phyloP scores from a whole-genome alignment of 2,888 invertebrate species.

The Oligia strigilis region DNA sequence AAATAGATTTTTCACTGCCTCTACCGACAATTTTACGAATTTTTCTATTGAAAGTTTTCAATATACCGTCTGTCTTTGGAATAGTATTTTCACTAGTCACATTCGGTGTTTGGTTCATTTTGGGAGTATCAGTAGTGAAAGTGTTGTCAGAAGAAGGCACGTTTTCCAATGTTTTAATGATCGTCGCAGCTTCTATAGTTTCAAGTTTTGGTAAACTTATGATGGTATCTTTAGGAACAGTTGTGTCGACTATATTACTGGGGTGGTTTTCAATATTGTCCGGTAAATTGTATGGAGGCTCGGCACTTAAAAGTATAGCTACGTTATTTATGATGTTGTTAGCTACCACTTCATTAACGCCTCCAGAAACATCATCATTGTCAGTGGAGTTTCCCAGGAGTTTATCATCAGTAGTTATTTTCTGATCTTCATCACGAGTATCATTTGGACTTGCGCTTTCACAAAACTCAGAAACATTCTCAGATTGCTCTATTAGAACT shows the following conservation, averaged over 20 bases:
- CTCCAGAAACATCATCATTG: not conserved
- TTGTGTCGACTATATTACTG: not conserved
- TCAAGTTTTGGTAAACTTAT: not conserved
- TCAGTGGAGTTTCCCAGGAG: not conserved
- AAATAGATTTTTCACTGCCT: conserved; percentile 22
- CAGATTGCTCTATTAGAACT: not conserved
- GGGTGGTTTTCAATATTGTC: not conserved
- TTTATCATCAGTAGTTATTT: not conserved
- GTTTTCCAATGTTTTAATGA: conserved; percentile 4
- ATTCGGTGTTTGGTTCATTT: not conserved
- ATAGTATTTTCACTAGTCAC: not conserved
- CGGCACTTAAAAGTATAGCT: not conserved
- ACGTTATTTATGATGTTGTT: not conserved
- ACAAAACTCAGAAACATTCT: not conserved
- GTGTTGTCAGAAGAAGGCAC: not conserved
- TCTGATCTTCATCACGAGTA: not conserved
- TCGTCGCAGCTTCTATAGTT: not conserved
- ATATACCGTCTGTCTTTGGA: conserved; percentile 30
- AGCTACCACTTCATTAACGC: not conserved
- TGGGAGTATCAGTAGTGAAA: not conserved
- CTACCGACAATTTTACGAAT: conserved; percentile 44
- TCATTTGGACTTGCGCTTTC: not conserved
- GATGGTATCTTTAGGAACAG: not conserved
- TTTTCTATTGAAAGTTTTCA: conserved; percentile 35
- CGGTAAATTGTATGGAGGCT: conserved; percentile 9